Conservation (phyloP, 2,113 vertebrate genomes). For the Malurus alboscapulatus region DNA sequence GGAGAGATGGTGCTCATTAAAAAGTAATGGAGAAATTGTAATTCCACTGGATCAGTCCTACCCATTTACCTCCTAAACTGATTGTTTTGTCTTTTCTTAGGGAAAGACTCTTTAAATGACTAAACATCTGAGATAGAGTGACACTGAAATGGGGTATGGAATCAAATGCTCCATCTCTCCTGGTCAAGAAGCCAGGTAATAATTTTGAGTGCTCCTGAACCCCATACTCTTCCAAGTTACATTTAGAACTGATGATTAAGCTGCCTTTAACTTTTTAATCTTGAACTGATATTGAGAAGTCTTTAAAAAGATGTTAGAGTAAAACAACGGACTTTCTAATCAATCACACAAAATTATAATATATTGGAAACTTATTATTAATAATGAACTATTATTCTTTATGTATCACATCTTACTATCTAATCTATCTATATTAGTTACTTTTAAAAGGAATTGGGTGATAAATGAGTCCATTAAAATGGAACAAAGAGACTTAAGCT, state of each 20-base stretch:
- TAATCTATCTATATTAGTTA: constrained; percentile 71
- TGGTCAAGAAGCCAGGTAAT: neutral
- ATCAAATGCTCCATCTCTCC: neutral
- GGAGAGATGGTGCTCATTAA: neutral
- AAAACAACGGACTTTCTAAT: constrained; percentile 47
- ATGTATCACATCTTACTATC: neutral
- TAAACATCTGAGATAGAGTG: neutral
- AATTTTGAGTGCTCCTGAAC: neutral
- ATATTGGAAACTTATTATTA: constrained; percentile 45
- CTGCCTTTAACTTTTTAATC: constrained; percentile 57
- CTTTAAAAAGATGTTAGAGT: constrained; percentile 57
- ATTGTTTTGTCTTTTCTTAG: neutral
- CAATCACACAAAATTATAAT: constrained; percentile 40
- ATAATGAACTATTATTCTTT: constrained; percentile 53
- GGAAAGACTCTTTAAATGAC: neutral
- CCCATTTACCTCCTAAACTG: neutral
- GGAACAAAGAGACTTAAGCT: constrained; percentile 62
- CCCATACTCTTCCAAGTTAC: neutral
- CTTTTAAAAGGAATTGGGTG: constrained; percentile 60
- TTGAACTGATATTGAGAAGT: constrained; percentile 50
- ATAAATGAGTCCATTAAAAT: constrained; percentile 73
- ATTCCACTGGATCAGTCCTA: neutral
- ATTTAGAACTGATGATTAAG: constrained; percentile 45
- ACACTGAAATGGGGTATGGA: accelerated
- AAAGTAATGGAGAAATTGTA: neutral